A percentile compares a stretch with the other conserved stretches of the same genome.
phyloP scores from a whole-genome alignment of 2,113 vertebrate genomes.

The Serinus canaria region DNA sequence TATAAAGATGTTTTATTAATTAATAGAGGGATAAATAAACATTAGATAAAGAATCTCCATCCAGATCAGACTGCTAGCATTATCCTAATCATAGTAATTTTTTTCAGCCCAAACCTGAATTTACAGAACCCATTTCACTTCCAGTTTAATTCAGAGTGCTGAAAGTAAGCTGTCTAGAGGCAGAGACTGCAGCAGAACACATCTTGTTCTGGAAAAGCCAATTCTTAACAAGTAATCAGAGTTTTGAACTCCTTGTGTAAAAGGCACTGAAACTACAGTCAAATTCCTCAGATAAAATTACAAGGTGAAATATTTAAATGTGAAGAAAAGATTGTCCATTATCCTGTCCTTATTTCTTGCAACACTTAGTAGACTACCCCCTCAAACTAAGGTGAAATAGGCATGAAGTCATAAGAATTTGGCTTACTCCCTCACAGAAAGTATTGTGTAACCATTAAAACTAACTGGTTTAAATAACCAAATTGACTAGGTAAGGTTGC shows the following conservation, averaged over 20 bases:
- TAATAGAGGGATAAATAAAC: neutral
- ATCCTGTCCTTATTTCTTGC: neutral
- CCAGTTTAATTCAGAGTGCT: neutral
- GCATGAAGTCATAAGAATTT: neutral
- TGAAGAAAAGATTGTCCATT: neutral
- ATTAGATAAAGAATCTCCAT: neutral
- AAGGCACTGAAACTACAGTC: neutral
- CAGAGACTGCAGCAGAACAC: neutral
- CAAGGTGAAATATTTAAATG: neutral
- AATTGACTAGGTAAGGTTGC: neutral
- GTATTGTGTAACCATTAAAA: neutral
- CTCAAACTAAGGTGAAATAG: neutral
- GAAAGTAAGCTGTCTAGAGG: neutral
- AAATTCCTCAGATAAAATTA: neutral
- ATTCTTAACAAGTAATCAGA: neutral
- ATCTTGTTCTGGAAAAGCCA: neutral
- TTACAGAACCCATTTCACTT: neutral
- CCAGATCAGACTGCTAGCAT: neutral
- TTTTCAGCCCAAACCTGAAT: neutral
- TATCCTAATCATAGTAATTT: neutral
- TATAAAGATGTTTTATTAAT: neutral
- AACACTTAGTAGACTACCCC: neutral
- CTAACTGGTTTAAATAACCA: neutral
- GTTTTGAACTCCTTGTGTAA: neutral
- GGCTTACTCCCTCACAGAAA: neutral